These are phyloP conservation scores for Pantelozetes paolii DNA, from an alignment of 2,888 invertebrate genomes.

Conservation along the genomic window DNA sequence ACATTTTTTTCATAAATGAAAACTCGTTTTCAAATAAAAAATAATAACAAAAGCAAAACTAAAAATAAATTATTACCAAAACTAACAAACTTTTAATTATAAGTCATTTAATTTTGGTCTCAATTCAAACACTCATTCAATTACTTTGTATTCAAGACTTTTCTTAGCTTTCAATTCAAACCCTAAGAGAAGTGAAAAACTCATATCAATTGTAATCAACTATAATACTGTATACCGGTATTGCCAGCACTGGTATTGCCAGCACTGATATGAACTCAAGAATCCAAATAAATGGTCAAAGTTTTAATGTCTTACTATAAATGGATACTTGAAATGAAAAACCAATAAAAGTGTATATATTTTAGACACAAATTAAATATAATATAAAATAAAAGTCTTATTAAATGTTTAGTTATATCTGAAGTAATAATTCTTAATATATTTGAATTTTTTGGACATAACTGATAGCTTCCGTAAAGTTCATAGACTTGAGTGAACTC, in stretches of 20 bases:
- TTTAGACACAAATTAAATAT: background rate
- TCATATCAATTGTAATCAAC: no score
- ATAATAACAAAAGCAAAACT: background rate
- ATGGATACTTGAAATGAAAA: background rate
- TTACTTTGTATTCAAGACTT: no score
- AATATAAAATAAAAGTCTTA: background rate
- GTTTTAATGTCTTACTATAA: background rate
- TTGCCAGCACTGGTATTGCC: no score
- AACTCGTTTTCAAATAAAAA: background rate
- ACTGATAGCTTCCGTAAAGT: constrained; percentile 14
- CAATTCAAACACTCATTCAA: no score
- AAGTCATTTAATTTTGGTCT: no score
- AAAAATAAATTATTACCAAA: background rate
- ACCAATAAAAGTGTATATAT: background rate
- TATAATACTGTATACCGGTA: no score
- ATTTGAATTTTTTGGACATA: constrained; percentile 15
- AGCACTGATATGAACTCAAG: no score
- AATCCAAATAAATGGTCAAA: constrained; percentile 13
- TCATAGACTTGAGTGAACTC: background rate
- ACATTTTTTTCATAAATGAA: background rate
- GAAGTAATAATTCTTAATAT: background rate
- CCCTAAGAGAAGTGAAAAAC: no score
- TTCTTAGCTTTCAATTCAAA: no score
- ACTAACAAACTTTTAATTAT: background rate
- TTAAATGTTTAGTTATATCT: constrained; percentile 3